phyloP scores from a whole-genome alignment of 2,888 invertebrate genomes.

The Callinectes sapidus region DNA sequence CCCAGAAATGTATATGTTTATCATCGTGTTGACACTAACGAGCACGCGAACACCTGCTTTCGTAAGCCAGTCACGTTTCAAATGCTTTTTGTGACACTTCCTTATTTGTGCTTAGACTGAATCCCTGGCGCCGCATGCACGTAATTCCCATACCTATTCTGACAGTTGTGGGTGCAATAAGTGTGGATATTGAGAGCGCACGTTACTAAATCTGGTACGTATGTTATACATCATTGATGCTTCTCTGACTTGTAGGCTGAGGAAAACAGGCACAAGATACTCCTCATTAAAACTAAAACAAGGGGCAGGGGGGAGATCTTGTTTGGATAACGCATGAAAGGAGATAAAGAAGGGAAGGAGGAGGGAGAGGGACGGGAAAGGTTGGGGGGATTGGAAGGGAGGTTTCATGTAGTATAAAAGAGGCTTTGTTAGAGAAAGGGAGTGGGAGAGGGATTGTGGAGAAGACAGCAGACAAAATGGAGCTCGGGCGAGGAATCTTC shows the following conservation, averaged over 20 bases:
- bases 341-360: neutral
- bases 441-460: constrained; percentile 15
- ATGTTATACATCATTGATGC: neutral
- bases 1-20: neutral
- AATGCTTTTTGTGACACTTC: constrained; percentile 8
- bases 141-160: neutral
- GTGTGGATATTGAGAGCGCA: neutral
- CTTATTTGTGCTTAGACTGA: neutral
- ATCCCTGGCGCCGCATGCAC: neutral
- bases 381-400: neutral
- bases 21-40: neutral
- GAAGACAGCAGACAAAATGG: neutral
- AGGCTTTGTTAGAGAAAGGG: neutral
- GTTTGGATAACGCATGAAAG: neutral
- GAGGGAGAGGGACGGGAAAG: too few species aligned
- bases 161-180: neutral
- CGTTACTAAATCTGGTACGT: neutral
- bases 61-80: neutral
- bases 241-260: neutral
- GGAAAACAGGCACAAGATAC: neutral
- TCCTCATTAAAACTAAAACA: neutral
- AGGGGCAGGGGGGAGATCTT: neutral
- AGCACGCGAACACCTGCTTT: neutral
- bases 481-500: neutral
- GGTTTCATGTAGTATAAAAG: neutral